These are phyloP conservation scores for Theristicus caerulescens DNA, from an alignment of 2,113 vertebrate genomes.

Conservation along the genomic window DNA sequence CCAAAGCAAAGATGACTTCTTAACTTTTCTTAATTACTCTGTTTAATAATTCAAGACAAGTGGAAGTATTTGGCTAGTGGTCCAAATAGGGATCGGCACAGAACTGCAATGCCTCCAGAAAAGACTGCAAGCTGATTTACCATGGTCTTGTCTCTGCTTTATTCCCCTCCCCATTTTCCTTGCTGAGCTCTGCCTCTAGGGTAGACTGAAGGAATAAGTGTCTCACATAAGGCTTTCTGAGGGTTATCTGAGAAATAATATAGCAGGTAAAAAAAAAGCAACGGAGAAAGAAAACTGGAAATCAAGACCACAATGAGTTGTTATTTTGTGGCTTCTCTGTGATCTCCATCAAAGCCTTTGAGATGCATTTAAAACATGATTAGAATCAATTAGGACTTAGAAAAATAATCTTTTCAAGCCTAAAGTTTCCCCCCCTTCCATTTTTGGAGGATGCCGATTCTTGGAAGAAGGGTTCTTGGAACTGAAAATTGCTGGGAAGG, in stretches of 20 bases:
- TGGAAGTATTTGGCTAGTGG: not conserved
- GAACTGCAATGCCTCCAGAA: not conserved
- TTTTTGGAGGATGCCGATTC: not conserved
- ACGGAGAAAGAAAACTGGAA: not conserved
- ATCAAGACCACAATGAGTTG: not conserved
- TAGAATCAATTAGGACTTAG: not conserved
- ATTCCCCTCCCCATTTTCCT: not conserved
- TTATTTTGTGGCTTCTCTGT: not conserved
- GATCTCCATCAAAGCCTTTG: fast-evolving
- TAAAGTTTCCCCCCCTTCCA: no score
- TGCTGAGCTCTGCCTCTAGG: not conserved
- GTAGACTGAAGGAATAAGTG: not conserved
- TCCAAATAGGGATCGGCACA: not conserved
- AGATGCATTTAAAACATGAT: not conserved
- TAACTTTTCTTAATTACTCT: not conserved
- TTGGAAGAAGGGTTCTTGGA: not conserved
- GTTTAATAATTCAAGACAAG: not conserved
- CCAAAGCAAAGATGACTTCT: not conserved
- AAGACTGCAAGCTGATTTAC: not conserved
- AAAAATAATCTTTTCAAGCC: not conserved
- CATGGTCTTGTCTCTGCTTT: not conserved
- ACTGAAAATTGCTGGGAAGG: not conserved
- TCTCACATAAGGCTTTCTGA: not conserved
- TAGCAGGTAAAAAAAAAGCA: not conserved
- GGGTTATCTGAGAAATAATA: not conserved